Percentiles rank a stretch among this genome's conserved stretches.
Evolutionary conservation across 30 jellyfish, hydroid and myxozoan species (phyloP).

Genomic region (Nemopilema nomurai): DNA sequence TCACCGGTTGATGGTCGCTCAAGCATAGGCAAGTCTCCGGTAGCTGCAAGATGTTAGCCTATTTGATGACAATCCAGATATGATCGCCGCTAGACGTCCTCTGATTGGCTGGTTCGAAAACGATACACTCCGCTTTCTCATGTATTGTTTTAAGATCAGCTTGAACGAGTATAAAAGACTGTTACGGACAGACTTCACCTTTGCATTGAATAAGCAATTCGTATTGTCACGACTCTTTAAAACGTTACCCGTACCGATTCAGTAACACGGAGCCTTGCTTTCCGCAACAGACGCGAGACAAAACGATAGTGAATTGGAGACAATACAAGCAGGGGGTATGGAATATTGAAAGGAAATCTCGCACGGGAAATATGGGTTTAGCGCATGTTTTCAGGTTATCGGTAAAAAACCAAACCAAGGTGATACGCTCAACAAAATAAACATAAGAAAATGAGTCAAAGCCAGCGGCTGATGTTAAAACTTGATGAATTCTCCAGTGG

Average conservation of each 20-base stretch:
- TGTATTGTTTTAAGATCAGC: conserved; percentile 11
- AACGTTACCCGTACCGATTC: conserved; percentile 64
- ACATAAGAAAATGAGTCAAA: background rate
- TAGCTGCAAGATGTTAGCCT: conserved; percentile 2
- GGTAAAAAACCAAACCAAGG: background rate
- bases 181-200: conserved; percentile 49
- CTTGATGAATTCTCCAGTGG: background rate
- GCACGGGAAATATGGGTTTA: background rate
- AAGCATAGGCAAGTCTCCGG: background rate
- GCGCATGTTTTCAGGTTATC: too few relatives aligned
- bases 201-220: conserved; percentile 17
- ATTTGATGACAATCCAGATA: background rate
- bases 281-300: conserved; percentile 36
- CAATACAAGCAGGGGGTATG: background rate
- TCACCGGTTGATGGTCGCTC: background rate
- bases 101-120: conserved; percentile 43
- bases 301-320: background rate
- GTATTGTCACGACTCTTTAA: conserved; percentile 39
- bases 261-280: conserved; percentile 43
- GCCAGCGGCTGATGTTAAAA: background rate
- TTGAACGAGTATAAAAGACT: conserved; percentile 39
- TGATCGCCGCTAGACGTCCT: conserved; percentile 17
- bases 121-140: conserved; percentile 32
- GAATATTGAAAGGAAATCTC: background rate
- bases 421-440: background rate